These are phyloP conservation scores for Spicauda simplicius DNA, from an alignment of 2,888 invertebrate genomes.

Conservation along the genomic window DNA sequence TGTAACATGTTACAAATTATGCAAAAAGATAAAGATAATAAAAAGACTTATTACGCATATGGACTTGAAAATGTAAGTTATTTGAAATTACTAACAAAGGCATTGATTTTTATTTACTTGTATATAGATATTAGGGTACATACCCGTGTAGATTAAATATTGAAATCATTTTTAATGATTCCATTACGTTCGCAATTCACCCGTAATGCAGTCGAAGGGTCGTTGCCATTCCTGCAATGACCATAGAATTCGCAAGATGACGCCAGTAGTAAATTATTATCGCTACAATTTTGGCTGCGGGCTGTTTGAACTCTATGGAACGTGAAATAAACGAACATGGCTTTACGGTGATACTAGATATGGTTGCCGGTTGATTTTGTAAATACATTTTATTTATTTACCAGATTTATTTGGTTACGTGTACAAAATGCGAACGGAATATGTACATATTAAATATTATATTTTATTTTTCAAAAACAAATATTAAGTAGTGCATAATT, in stretches of 20 bases:
- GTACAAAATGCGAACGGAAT: too few species aligned
- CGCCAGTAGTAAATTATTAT: conserved; percentile 19
- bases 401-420: too few species aligned
- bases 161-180: not conserved
- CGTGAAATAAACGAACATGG: conserved; percentile 9
- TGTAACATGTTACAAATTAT: too few species aligned
- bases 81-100: too few species aligned
- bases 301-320: conserved; percentile 9
- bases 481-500: too few species aligned
- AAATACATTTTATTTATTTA: too few species aligned
- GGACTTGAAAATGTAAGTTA: too few species aligned
- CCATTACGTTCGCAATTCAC: not conserved
- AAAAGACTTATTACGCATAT: too few species aligned
- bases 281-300: conserved; percentile 5
- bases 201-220: not conserved
- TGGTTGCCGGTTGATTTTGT: not conserved
- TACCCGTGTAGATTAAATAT: not conserved
- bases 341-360: not conserved
- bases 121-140: not conserved
- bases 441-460: too few species aligned
- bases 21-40: too few species aligned
- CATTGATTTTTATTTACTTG: too few species aligned
- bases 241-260: conserved; percentile 7
- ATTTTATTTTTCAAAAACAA: too few species aligned
- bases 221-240: conserved; percentile 4